Evolutionary conservation across 2,888 invertebrate genomes (phyloP).

Genomic region (Coenonympha arcania): DNA sequence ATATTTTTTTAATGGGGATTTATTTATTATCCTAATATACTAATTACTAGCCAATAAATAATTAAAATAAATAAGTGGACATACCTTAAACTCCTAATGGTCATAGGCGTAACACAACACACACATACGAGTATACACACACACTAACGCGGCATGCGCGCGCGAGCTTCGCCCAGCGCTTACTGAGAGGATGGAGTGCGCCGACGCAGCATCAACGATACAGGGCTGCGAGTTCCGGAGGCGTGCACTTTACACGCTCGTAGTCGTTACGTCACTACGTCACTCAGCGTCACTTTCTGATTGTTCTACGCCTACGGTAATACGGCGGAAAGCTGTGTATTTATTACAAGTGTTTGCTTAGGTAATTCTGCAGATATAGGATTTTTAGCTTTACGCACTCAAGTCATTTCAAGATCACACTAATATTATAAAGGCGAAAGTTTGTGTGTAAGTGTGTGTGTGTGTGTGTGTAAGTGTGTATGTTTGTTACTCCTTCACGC

Average conservation of each 20-base stretch:
- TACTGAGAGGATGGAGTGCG: constrained; percentile 16
- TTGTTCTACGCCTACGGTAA: constrained; percentile 14
- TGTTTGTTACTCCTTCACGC: no score
- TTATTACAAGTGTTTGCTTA: not conserved
- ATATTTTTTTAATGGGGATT: no score
- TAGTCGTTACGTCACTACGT: constrained; percentile 20
- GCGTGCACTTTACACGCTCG: constrained; percentile 9
- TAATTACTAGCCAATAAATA: no score
- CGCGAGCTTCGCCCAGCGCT: constrained; percentile 16
- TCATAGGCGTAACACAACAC: constrained; percentile 14
- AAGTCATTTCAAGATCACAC: no score
- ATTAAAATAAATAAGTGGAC: not conserved
- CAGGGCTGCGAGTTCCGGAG: not conserved
- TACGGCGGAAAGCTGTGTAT: not conserved
- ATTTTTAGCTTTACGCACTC: not conserved
- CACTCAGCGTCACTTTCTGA: constrained; percentile 18
- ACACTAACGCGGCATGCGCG: constrained; percentile 17
- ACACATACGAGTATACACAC: constrained; percentile 16
- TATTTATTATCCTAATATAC: no score
- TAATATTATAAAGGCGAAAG: no score
- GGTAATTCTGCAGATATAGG: not conserved
- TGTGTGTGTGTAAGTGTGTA: no score
- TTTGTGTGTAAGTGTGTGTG: no score
- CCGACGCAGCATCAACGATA: constrained; percentile 14
- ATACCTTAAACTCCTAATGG: constrained; percentile 12